phyloP scores from a whole-genome alignment of 1,140 invertebrate species.

The Diploscapter pachys region DNA sequence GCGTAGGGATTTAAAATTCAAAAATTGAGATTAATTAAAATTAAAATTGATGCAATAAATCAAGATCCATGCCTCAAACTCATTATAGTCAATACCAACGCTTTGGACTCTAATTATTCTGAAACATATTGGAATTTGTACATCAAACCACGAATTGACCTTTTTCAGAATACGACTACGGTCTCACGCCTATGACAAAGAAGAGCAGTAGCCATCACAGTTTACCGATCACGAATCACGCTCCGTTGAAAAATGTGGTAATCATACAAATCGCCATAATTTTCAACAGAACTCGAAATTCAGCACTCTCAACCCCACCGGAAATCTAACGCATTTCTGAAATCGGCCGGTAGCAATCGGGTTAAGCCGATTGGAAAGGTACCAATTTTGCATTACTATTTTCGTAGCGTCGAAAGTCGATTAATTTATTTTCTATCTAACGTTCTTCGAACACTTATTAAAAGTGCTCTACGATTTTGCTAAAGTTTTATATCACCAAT shows the following conservation, averaged over 20 bases:
- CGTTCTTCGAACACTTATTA: too few species aligned
- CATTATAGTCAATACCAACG: background rate
- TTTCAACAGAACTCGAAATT: too few species aligned
- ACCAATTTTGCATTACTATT: background rate
- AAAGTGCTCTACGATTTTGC: too few species aligned
- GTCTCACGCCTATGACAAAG: constrained; percentile 8
- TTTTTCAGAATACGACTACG: background rate
- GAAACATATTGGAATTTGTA: background rate
- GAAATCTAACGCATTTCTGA: constrained; percentile 6
- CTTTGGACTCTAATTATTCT: background rate
- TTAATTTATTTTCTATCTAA: too few species aligned
- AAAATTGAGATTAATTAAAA: background rate
- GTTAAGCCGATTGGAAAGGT: background rate
- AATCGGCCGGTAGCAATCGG: background rate
- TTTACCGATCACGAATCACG: constrained; percentile 25
- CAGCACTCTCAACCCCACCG: background rate
- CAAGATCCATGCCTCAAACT: background rate
- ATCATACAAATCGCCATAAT: too few species aligned
- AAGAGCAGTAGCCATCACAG: constrained; percentile 31
- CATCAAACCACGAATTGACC: background rate
- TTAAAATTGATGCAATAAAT: background rate
- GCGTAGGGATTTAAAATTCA: background rate
- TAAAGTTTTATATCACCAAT: too few species aligned
- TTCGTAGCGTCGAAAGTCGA: background rate
- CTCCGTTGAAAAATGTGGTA: constrained; percentile 16